These are phyloP conservation scores for Thyatira batis DNA, from an alignment of 2,888 invertebrate species.

Conservation along the genomic window DNA sequence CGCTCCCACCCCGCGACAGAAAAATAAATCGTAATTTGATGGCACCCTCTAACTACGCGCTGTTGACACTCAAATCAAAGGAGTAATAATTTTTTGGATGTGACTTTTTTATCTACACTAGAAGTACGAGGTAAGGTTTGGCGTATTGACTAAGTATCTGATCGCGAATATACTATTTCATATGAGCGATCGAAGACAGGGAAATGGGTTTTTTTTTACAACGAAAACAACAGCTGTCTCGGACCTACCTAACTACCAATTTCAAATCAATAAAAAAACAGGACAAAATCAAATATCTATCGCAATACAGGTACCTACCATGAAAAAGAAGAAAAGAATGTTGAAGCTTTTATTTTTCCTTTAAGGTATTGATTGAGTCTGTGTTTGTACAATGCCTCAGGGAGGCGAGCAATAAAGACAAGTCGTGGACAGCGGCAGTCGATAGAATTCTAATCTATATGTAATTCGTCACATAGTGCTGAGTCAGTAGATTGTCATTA, in stretches of 20 bases:
- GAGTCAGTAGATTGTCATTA: constrained; percentile 16
- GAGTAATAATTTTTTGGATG: not conserved
- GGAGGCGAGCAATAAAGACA: constrained; percentile 1
- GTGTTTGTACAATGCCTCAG: not conserved
- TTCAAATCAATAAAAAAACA: not conserved
- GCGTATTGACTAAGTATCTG: not conserved
- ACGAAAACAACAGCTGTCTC: no score
- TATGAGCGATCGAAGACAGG: no score
- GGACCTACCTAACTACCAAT: not conserved
- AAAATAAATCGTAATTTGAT: constrained; percentile 70
- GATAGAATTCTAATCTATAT: constrained; percentile 13
- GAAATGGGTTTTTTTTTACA: no score
- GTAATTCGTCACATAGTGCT: constrained; percentile 26
- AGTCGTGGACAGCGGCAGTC: not conserved
- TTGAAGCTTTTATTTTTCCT: constrained; percentile 2
- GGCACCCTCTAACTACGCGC: constrained; percentile 36
- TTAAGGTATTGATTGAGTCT: not conserved
- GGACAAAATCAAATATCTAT: not conserved
- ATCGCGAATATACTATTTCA: no score
- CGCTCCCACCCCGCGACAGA: constrained; percentile 21
- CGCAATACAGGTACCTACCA: not conserved
- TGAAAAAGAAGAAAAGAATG: not conserved
- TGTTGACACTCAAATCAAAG: constrained; percentile 16
- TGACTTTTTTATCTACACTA: not conserved
- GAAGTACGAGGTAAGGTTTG: not conserved